Conservation (phyloP, 2,797 vertebrate genomes). For the Eleutherodactylus coqui region DNA sequence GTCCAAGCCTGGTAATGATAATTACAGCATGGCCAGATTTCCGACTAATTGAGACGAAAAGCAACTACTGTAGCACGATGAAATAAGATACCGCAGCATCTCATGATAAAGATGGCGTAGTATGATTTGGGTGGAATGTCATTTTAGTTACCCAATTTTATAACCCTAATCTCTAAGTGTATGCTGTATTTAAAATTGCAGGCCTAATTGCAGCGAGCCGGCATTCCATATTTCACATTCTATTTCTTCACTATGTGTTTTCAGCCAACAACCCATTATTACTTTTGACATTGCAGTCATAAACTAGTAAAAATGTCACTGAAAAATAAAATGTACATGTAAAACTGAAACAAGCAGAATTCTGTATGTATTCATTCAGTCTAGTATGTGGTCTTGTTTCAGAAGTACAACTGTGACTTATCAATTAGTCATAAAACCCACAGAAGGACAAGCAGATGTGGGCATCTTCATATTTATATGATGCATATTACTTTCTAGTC, state of each 20-base stretch:
- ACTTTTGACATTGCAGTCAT: not conserved
- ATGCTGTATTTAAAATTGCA: not conserved
- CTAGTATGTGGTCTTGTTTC: not conserved
- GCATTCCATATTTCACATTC: not conserved
- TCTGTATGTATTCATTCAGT: not conserved
- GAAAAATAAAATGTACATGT: not conserved
- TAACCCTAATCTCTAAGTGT: not conserved
- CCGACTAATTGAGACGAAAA: too few relatives aligned
- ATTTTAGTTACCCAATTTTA: not conserved
- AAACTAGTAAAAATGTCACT: not conserved
- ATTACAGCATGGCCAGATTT: too few relatives aligned
- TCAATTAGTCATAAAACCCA: not conserved
- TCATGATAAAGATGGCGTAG: not conserved
- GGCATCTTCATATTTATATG: not conserved
- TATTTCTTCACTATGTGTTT: not conserved
- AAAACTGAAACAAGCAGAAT: not conserved
- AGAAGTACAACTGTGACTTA: not conserved
- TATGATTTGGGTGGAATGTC: not conserved
- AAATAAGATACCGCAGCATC: not conserved
- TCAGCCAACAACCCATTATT: not conserved
- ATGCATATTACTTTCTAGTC: not conserved
- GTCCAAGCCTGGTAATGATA: too few relatives aligned
- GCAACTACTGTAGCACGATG: too few relatives aligned
- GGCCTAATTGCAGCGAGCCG: not conserved
- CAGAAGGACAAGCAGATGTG: not conserved